These are phyloP conservation scores for Choristoneura rosaceana DNA, from an alignment of 2,888 invertebrate genomes.

Conservation along the genomic window DNA sequence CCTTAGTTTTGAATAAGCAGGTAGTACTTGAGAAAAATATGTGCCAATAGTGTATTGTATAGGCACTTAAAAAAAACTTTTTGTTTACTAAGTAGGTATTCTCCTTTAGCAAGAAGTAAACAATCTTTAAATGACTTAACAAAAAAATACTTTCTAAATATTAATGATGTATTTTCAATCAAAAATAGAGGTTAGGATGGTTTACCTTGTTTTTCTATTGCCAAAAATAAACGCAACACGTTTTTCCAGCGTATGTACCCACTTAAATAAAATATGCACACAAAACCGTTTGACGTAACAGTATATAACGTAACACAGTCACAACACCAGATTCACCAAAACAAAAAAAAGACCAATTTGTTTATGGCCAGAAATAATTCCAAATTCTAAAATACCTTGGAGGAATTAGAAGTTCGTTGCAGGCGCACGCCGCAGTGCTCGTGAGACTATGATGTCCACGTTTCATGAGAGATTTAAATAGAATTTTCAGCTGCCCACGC, in stretches of 20 bases:
- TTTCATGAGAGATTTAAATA: constrained; percentile 77
- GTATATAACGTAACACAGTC: not conserved
- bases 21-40: too few species aligned
- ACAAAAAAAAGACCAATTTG: not conserved
- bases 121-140: too few species aligned
- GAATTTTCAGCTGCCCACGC: constrained; percentile 79
- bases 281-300: not conserved
- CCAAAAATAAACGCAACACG: not conserved
- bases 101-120: too few species aligned
- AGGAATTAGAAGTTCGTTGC: constrained; percentile 70
- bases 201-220: too few species aligned
- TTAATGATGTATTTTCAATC: too few species aligned
- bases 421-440: constrained; percentile 77
- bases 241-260: not conserved
- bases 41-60: too few species aligned
- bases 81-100: too few species aligned
- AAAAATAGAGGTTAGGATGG: too few species aligned
- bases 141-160: too few species aligned
- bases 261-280: not conserved
- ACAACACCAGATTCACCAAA: constrained; percentile 21
- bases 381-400: constrained; percentile 51
- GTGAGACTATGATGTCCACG: constrained; percentile 65
- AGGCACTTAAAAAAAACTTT: too few species aligned
- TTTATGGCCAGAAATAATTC: constrained; percentile 25
- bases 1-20: too few species aligned